These are phyloP conservation scores for Aurelia coerulea DNA, from an alignment of 30 jellyfish, hydroid and myxozoan genomes.

Conservation along the genomic window DNA sequence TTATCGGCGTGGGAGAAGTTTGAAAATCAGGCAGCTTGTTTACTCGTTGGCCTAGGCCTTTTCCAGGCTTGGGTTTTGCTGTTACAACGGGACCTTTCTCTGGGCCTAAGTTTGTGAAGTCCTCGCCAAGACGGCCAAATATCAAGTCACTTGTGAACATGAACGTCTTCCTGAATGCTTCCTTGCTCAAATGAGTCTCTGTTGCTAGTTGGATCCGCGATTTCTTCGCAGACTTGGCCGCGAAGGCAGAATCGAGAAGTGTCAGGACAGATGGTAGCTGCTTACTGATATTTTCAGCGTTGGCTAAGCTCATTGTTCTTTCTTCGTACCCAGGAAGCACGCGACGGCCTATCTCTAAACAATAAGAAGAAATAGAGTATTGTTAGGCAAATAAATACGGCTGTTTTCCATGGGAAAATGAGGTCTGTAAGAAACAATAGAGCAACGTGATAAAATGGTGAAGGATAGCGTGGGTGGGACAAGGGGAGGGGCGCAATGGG, in stretches of 20 bases:
- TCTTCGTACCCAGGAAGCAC: slow-evolving; percentile 81
- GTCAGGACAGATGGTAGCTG: slow-evolving; percentile 85
- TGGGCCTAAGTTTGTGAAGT: slow-evolving; percentile 45
- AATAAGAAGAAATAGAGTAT: slow-evolving; percentile 45
- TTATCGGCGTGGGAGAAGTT: slow-evolving; percentile 31
- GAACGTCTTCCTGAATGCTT: slow-evolving; percentile 64
- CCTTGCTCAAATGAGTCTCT: slow-evolving; percentile 52
- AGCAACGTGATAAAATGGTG: not conserved
- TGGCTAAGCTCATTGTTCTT: slow-evolving; percentile 78
- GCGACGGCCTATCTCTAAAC: slow-evolving; percentile 66
- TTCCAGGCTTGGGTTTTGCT: slow-evolving; percentile 53
- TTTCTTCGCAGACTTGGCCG: slow-evolving; percentile 59
- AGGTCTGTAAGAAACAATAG: slow-evolving; percentile 12
- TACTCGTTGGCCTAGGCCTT: slow-evolving; percentile 77
- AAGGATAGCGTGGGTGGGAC: not conserved
- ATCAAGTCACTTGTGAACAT: slow-evolving; percentile 87
- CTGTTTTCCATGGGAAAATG: slow-evolving; percentile 54
- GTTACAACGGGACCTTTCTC: slow-evolving; percentile 31
- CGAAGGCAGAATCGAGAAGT: slow-evolving; percentile 76
- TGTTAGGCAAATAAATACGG: slow-evolving; percentile 44
- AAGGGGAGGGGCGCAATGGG: not conserved
- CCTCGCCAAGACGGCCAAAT: slow-evolving; percentile 79
- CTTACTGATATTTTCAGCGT: slow-evolving; percentile 69
- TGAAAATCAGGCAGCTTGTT: slow-evolving; percentile 12
- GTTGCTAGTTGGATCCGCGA: slow-evolving; percentile 31